These are phyloP conservation scores for Conus betulinus DNA, from an alignment of 1,140 invertebrate species.

Conservation along the genomic window DNA sequence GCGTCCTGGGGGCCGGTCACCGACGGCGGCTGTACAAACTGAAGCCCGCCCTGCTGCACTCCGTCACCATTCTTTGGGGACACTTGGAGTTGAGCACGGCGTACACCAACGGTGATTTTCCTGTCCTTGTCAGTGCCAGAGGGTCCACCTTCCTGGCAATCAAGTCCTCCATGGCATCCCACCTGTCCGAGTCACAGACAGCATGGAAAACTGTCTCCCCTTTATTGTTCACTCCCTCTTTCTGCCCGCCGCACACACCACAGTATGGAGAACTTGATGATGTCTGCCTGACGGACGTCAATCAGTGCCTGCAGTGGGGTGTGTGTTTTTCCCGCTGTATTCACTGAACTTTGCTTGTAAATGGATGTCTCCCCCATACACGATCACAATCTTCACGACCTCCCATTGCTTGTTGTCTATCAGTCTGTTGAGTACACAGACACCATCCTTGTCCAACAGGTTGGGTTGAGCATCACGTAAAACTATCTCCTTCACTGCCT, in stretches of 20 bases:
- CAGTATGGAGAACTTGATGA: neutral
- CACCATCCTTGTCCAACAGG: neutral
- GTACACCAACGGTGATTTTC: neutral
- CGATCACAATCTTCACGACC: neutral
- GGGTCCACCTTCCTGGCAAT: neutral
- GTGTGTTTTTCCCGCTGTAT: neutral
- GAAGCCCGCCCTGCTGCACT: conserved; percentile 1
- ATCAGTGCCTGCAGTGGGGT: neutral
- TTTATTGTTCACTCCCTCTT: neutral
- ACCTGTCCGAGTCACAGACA: neutral
- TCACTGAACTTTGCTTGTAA: neutral
- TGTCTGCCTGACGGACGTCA: neutral
- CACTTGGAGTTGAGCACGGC: neutral
- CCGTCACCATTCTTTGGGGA: neutral
- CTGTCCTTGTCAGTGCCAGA: neutral
- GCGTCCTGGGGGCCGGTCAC: neutral
- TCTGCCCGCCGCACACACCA: neutral
- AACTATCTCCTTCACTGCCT: neutral
- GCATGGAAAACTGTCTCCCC: neutral
- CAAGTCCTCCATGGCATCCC: neutral
- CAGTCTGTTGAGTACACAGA: neutral
- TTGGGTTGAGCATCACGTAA: neutral
- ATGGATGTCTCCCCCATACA: neutral
- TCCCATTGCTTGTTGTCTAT: neutral
- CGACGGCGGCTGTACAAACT: neutral